A percentile compares a stretch with the other conserved stretches of the same genome.
phyloP scores from a whole-genome alignment of 2,888 invertebrate species.

The Ditylenchus weischeri region DNA sequence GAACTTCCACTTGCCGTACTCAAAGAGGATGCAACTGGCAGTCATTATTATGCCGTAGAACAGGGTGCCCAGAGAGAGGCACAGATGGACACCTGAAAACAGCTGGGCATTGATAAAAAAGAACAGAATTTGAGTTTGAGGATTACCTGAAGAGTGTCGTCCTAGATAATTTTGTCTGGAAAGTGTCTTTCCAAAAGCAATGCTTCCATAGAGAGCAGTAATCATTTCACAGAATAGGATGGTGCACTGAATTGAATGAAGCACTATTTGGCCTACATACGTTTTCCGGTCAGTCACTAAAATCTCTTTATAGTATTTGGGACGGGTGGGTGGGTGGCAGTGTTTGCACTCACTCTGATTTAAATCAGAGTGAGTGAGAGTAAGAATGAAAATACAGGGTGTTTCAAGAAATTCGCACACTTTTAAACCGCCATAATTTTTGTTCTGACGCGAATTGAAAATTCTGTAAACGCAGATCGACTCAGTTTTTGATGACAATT shows the following conservation, averaged over 20 bases:
- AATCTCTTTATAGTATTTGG: too few species aligned
- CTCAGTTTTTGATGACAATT: too few species aligned
- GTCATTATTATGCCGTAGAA: slow-evolving; percentile 56
- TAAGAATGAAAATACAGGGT: too few species aligned
- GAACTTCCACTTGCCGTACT: slow-evolving; percentile 57
- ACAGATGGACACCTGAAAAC: slow-evolving; percentile 41
- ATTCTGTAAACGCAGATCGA: too few species aligned
- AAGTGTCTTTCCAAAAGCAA: slow-evolving; percentile 44
- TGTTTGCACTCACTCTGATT: too few species aligned
- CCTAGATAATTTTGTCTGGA: slow-evolving; percentile 31
- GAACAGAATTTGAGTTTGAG: not conserved
- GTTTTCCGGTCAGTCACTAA: slow-evolving; percentile 26
- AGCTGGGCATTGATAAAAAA: not conserved
- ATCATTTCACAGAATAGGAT: slow-evolving; percentile 26
- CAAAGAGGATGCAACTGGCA: slow-evolving; percentile 55
- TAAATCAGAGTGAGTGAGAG: too few species aligned
- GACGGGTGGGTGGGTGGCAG: too few species aligned
- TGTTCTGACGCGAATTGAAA: too few species aligned
- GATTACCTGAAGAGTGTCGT: not conserved
- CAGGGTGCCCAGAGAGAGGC: slow-evolving; percentile 52
- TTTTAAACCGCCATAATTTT: too few species aligned
- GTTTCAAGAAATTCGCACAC: too few species aligned
- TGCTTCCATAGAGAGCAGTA: slow-evolving; percentile 43
- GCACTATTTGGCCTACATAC: slow-evolving; percentile 50
- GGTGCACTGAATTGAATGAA: slow-evolving; percentile 47